A percentile compares a stretch with the other conserved stretches of the same genome.
Conservation (phyloP, 2,113 vertebrate genomes). For the Macroglossus sobrinus region DNA sequence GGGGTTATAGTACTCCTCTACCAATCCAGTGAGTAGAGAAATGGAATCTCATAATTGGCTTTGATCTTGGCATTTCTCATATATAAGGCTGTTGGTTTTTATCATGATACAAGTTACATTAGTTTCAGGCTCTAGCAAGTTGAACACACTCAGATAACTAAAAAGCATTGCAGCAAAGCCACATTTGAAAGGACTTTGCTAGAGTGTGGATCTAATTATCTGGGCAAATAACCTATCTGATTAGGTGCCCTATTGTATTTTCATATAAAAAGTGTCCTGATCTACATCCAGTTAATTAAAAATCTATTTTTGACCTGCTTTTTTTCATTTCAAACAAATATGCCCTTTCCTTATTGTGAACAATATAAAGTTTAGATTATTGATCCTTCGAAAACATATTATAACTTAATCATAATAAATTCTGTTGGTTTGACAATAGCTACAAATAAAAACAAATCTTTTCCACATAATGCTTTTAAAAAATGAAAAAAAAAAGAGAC, state of each 20-base stretch:
- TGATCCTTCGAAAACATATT: constrained; percentile 12
- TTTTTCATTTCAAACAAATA: constrained; percentile 50
- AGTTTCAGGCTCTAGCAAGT: not conserved
- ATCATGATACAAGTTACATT: not conserved
- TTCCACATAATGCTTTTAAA: constrained; percentile 19
- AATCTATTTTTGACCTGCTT: constrained; percentile 57
- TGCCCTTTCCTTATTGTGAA: constrained; percentile 22
- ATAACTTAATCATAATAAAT: constrained; percentile 60
- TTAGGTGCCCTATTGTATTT: constrained; percentile 69
- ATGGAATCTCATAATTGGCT: not conserved
- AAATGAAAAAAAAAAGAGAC: constrained; percentile 27
- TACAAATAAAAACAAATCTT: constrained; percentile 58
- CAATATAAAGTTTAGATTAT: constrained; percentile 55
- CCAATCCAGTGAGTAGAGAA: not conserved
- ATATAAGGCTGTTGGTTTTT: not conserved
- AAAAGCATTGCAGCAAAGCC: not conserved
- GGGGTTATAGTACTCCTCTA: not conserved
- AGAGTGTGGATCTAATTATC: constrained; percentile 63
- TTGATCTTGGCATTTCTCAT: not conserved
- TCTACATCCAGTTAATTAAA: constrained; percentile 68
- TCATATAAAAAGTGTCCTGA: constrained; percentile 66
- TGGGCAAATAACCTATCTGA: constrained; percentile 52
- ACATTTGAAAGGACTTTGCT: constrained; percentile 44
- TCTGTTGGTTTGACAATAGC: constrained; percentile 35
- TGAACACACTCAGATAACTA: not conserved